A percentile compares a stretch with the other conserved stretches of the same genome.
Evolutionary conservation across 1,140 invertebrate genomes (phyloP).

Genomic region (Spodoptera litura): DNA sequence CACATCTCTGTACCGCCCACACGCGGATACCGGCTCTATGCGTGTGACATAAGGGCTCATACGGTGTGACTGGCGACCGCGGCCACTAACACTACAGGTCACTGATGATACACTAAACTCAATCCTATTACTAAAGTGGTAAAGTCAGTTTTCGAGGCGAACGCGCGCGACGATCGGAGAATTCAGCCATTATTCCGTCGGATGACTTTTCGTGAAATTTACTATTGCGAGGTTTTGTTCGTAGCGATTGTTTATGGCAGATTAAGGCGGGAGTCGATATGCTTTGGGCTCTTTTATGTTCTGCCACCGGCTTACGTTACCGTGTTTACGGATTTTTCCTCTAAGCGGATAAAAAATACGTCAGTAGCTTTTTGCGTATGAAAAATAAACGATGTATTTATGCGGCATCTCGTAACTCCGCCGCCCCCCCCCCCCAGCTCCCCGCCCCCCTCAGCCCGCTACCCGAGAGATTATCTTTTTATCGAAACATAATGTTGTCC

Average conservation of each 20-base stretch:
- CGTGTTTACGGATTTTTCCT: slow-evolving; percentile 57
- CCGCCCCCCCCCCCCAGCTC: not conserved
- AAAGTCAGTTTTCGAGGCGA: slow-evolving; percentile 24
- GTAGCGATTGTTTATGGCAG: slow-evolving; percentile 72
- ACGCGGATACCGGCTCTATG: slow-evolving; percentile 3
- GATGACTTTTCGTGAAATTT: slow-evolving; percentile 69
- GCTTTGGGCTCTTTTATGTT: slow-evolving; percentile 59
- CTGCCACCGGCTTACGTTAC: slow-evolving; percentile 56
- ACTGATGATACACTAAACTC: not conserved
- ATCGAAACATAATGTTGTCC: slow-evolving; percentile 48
- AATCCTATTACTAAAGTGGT: not conserved
- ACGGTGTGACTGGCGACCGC: not conserved
- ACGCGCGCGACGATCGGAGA: slow-evolving; percentile 53
- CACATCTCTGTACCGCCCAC: slow-evolving; percentile 30
- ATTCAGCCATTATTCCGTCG: slow-evolving; percentile 64
- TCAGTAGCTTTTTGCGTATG: slow-evolving; percentile 56
- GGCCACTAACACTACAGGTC: not conserved
- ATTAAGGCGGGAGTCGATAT: slow-evolving; percentile 59
- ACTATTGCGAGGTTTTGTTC: slow-evolving; percentile 67
- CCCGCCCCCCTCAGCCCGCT: not conserved
- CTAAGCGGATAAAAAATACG: slow-evolving; percentile 63
- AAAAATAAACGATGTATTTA: slow-evolving; percentile 54
- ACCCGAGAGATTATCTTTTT: slow-evolving; percentile 53
- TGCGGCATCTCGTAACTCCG: slow-evolving; percentile 1
- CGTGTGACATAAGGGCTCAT: not conserved